Conservation (phyloP, 2,113 vertebrate genomes). For the Callithrix jacchus region DNA sequence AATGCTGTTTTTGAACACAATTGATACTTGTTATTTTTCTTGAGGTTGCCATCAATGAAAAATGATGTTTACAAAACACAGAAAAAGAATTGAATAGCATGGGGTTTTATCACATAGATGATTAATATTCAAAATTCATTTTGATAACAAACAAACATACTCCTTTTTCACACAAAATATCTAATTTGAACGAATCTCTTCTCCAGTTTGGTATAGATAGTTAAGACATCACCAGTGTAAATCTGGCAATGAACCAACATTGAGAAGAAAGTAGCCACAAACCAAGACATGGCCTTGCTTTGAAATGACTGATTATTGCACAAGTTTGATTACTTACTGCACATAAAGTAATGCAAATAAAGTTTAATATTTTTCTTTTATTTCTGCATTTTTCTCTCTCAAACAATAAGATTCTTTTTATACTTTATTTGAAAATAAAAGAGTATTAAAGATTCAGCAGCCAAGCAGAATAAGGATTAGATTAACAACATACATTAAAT, state of each 20-base stretch:
- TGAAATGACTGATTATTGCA: not conserved
- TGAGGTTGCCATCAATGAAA: not conserved
- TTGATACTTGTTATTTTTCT: not conserved
- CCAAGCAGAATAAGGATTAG: not conserved
- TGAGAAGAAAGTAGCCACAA: not conserved
- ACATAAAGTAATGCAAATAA: not conserved
- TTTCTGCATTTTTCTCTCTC: not conserved
- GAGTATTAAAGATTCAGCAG: constrained; percentile 15
- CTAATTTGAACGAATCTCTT: not conserved
- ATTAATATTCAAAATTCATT: not conserved
- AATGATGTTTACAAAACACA: not conserved
- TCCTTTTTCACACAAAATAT: not conserved
- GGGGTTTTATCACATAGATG: not conserved
- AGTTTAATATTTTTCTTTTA: not conserved
- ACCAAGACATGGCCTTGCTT: not conserved
- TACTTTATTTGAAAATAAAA: constrained; percentile 30
- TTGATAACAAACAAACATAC: not conserved
- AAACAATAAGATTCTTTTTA: not conserved
- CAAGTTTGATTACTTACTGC: not conserved
- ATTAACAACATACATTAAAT: constrained; percentile 8
- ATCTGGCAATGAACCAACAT: not conserved
- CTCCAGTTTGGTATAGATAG: not conserved
- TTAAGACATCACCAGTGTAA: not conserved
- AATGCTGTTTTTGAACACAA: not conserved
- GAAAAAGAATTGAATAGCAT: not conserved